A percentile compares a stretch with the other conserved stretches of the same genome.
Evolutionary conservation across 2,888 invertebrate genomes (phyloP).

Genomic region (Xylocampa areola): DNA sequence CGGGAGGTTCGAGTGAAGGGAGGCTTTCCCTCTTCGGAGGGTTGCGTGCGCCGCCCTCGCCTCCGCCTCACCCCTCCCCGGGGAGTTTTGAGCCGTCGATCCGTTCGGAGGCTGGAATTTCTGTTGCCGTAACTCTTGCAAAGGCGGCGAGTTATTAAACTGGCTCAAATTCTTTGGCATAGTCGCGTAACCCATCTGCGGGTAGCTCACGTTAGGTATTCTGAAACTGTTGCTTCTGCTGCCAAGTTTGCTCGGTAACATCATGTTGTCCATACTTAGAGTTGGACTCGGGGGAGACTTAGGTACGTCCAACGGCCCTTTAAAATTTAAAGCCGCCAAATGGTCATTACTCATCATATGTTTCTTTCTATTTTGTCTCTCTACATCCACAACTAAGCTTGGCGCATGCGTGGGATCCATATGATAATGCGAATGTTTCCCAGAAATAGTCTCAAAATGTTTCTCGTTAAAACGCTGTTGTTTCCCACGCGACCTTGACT

Average conservation of each 20-base stretch:
- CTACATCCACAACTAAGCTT: constrained; percentile 95
- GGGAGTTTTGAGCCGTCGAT: constrained; percentile 84
- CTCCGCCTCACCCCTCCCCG: constrained; percentile 72
- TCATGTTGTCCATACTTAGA: constrained; percentile 89
- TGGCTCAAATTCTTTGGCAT: constrained; percentile 91
- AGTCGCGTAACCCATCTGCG: constrained; percentile 88
- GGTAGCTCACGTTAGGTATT: constrained; percentile 83
- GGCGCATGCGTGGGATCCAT: constrained; percentile 94
- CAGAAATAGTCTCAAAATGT: constrained; percentile 93
- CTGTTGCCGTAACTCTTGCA: constrained; percentile 89
- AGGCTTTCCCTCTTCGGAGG: constrained; percentile 80
- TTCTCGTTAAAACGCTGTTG: constrained; percentile 93
- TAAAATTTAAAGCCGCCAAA: constrained; percentile 88
- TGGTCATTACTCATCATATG: constrained; percentile 86
- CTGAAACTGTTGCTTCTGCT: constrained; percentile 87
- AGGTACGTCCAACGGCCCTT: constrained; percentile 88
- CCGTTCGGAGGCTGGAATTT: constrained; percentile 91
- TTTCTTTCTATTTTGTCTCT: constrained; percentile 88
- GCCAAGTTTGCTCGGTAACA: constrained; percentile 87
- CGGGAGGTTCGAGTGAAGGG: constrained; percentile 91
- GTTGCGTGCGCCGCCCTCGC: constrained; percentile 82
- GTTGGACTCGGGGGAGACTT: constrained; percentile 91
- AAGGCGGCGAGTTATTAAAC: constrained; percentile 85
- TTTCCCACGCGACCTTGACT: constrained; percentile 91
- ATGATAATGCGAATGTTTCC: constrained; percentile 94